Conservation (phyloP, 2,113 vertebrate species). For the Gobiocypris rarus region DNA sequence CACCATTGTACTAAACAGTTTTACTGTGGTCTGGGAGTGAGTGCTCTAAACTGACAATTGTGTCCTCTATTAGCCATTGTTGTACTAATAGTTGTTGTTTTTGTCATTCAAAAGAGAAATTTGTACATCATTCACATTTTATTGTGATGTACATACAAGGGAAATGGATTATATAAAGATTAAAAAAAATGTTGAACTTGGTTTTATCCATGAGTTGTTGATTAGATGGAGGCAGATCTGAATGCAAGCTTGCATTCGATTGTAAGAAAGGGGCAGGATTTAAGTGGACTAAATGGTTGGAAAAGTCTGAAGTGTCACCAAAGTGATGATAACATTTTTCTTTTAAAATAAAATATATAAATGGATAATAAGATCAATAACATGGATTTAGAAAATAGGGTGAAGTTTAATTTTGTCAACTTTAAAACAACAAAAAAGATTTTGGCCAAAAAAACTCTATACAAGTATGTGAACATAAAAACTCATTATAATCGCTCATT, state of each 20-base stretch:
- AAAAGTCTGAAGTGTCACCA: background rate
- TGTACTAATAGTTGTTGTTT: no score
- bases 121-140: no score
- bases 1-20: background rate
- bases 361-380: background rate
- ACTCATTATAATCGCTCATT: background rate
- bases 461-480: background rate
- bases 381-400: background rate
- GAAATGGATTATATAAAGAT: no score
- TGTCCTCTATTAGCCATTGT: background rate
- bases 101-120: no score
- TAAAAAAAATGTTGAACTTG: no score
- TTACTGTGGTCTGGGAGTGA: conserved; percentile 1
- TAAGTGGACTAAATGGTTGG: background rate
- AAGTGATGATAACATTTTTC: background rate
- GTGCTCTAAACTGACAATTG: background rate
- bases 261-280: background rate
- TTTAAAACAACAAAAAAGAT: background rate
- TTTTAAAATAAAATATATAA: background rate
- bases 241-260: background rate
- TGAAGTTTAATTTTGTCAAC: background rate
- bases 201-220: background rate
- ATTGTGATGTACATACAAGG: no score
- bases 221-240: background rate
- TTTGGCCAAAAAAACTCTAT: background rate